A percentile compares a stretch with the other conserved stretches of the same genome.
These are phyloP conservation scores for Pegoplata infirma DNA, from an alignment of 2,888 invertebrate genomes.

Conservation along the genomic window DNA sequence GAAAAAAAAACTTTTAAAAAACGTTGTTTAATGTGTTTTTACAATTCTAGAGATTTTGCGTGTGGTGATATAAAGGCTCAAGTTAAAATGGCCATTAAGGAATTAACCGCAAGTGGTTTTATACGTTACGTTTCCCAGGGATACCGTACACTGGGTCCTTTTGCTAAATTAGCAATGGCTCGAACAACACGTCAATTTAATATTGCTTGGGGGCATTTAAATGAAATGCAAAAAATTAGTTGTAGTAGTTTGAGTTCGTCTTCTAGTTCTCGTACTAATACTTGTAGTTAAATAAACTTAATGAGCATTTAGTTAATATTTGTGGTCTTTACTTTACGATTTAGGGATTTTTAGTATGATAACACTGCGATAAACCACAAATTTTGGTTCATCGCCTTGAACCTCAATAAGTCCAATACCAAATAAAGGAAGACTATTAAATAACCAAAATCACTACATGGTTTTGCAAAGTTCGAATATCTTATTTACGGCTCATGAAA, in stretches of 20 bases:
- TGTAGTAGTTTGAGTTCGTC: slow-evolving; percentile 62
- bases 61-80: slow-evolving; percentile 75
- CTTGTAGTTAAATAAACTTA: slow-evolving; percentile 39
- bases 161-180: slow-evolving; percentile 72
- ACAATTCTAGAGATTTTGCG: slow-evolving; percentile 69
- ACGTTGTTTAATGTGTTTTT: neutral
- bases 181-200: slow-evolving; percentile 71
- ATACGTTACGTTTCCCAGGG: slow-evolving; percentile 70
- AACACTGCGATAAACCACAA: too few relatives aligned
- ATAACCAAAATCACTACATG: too few relatives aligned
- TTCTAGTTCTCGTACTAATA: slow-evolving; percentile 38
- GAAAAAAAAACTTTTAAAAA: too few relatives aligned
- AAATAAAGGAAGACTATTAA: too few relatives aligned
- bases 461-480: too few relatives aligned
- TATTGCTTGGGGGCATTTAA: slow-evolving; percentile 72
- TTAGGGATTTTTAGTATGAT: too few relatives aligned
- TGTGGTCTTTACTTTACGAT: too few relatives aligned
- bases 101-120: slow-evolving; percentile 71
- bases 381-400: too few relatives aligned
- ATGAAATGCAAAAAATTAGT: slow-evolving; percentile 69
- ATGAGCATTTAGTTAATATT: too few relatives aligned
- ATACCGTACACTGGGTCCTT: slow-evolving; percentile 76
- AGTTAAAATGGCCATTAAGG: slow-evolving; percentile 72
- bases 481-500: too few relatives aligned
- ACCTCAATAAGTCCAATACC: too few relatives aligned